phyloP scores from a whole-genome alignment of 2,888 invertebrate species.

The Leucophenga montana region DNA sequence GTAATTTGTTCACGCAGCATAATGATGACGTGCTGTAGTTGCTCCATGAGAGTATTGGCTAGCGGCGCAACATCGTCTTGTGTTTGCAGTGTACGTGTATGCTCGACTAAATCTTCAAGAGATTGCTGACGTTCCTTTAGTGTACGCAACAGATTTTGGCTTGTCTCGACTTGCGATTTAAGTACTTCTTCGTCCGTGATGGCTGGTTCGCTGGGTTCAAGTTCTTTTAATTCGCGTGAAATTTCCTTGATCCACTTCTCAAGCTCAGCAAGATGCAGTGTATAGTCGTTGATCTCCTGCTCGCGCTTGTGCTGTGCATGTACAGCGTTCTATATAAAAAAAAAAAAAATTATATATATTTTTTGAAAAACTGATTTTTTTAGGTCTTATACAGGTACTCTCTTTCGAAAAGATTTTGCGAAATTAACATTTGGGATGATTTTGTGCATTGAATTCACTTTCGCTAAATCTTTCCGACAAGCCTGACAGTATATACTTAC shows the following conservation, averaged over 20 bases:
- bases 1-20: conserved; percentile 78
- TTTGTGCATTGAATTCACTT: too few relatives aligned
- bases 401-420: too few relatives aligned
- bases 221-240: conserved; percentile 62
- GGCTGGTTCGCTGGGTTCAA: conserved; percentile 57
- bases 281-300: conserved; percentile 76
- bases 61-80: conserved; percentile 74
- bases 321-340: conserved; percentile 74
- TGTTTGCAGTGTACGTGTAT: conserved; percentile 74
- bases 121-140: conserved; percentile 74
- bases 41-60: conserved; percentile 74
- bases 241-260: conserved; percentile 76
- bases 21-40: conserved; percentile 76
- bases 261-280: conserved; percentile 74
- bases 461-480: too few relatives aligned
- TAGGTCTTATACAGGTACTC: too few relatives aligned
- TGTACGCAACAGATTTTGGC: conserved; percentile 75
- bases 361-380: too few relatives aligned
- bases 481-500: too few relatives aligned
- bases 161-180: conserved; percentile 75
- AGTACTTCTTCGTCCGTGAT: conserved; percentile 74
- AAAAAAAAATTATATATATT: too few relatives aligned
- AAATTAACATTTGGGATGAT: too few relatives aligned
- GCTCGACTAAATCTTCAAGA: conserved; percentile 73
- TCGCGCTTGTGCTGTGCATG: conserved; percentile 75